phyloP scores from a whole-genome alignment of 2,113 vertebrate species.

The Scomber colias region DNA sequence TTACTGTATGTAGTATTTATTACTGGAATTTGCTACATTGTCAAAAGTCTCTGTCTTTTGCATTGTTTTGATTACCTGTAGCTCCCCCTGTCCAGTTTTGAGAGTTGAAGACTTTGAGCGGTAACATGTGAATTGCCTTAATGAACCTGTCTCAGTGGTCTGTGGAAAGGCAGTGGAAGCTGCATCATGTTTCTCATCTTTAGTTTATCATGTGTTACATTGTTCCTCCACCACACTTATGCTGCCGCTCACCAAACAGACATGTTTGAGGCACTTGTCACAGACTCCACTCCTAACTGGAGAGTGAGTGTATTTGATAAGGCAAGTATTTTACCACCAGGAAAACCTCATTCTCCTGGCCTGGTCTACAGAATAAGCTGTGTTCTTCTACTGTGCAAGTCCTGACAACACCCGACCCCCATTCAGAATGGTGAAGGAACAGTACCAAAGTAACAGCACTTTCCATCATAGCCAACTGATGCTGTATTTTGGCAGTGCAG shows the following conservation, averaged over 20 bases:
- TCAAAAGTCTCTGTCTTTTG: background rate
- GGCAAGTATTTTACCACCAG: background rate
- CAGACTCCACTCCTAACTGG: background rate
- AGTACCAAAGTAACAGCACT: background rate
- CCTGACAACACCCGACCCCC: slow-evolving; percentile 21
- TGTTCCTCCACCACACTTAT: too few species aligned
- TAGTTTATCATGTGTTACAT: too few species aligned
- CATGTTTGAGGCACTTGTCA: slow-evolving; percentile 17
- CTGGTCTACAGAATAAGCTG: background rate
- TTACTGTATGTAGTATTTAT: too few species aligned
- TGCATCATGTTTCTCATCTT: background rate
- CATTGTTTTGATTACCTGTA: background rate
- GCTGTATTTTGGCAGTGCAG: slow-evolving; percentile 22
- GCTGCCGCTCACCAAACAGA: slow-evolving; percentile 7
- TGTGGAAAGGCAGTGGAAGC: background rate
- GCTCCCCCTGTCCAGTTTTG: background rate
- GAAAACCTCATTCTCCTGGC: slow-evolving; percentile 9
- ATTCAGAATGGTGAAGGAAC: slow-evolving; percentile 29
- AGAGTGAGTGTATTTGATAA: slow-evolving; percentile 12
- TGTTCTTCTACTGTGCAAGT: slow-evolving; percentile 25
- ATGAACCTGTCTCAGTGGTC: background rate
- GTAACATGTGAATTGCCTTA: background rate
- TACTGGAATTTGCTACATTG: background rate
- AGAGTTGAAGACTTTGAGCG: background rate
- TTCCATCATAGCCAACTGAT: slow-evolving; percentile 25